Evolutionary conservation across 2,113 vertebrate species (phyloP).

Genomic region (Peromyscus californicus): DNA sequence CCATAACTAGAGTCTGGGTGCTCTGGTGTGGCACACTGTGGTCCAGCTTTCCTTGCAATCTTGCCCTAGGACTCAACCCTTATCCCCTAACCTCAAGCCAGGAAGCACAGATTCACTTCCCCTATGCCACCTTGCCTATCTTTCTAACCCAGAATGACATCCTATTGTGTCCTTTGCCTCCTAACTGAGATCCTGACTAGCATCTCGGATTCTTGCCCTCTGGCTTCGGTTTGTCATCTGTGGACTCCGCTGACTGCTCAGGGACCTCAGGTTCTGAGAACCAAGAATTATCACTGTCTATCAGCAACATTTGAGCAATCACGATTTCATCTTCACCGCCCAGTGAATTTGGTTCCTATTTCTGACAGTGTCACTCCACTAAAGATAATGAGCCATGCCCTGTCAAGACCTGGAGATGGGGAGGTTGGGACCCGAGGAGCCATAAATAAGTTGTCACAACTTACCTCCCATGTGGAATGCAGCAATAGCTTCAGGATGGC

Average conservation of each 20-base stretch:
- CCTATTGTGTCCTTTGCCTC: background rate
- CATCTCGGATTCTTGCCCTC: background rate
- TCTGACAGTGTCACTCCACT: background rate
- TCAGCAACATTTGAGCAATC: background rate
- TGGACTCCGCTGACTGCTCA: background rate
- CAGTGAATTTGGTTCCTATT: background rate
- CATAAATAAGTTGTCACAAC: background rate
- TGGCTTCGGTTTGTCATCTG: background rate
- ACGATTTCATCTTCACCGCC: background rate
- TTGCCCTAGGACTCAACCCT: background rate
- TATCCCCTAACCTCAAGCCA: background rate
- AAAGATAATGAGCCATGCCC: background rate
- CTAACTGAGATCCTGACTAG: background rate
- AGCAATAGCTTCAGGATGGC: background rate
- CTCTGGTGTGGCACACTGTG: accelerated
- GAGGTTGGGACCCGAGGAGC: background rate
- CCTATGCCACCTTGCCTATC: no score
- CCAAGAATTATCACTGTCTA: background rate
- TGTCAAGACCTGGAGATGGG: background rate
- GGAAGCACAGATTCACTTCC: background rate
- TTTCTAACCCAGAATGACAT: background rate
- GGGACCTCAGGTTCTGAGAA: background rate
- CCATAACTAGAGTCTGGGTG: background rate
- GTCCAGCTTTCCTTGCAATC: background rate
- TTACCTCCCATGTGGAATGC: background rate